These are phyloP conservation scores for Callaeas wilsoni DNA, from an alignment of 2,113 vertebrate species.

Conservation along the genomic window DNA sequence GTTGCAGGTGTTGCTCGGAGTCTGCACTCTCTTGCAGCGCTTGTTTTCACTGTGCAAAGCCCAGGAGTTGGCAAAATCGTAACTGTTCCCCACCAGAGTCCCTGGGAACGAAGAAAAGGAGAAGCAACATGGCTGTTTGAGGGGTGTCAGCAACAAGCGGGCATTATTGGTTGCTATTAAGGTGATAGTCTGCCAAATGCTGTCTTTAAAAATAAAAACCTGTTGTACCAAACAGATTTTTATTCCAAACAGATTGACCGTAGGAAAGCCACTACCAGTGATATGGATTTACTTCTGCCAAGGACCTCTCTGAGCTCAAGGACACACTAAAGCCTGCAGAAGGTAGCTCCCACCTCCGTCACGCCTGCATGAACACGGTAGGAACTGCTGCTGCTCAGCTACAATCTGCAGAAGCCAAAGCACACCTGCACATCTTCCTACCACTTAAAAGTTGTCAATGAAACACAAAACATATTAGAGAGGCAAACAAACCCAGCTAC, in stretches of 20 bases:
- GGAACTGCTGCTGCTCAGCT: neutral
- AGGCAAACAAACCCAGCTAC: neutral
- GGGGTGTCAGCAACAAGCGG: neutral
- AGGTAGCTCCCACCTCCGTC: neutral
- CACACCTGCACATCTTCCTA: neutral
- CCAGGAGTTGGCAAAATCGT: slow-evolving; percentile 97
- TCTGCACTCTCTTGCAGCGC: slow-evolving; percentile 76
- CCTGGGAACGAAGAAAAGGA: slow-evolving; percentile 69
- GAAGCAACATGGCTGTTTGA: neutral
- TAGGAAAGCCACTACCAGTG: neutral
- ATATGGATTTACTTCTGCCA: neutral
- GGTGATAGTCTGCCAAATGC: neutral
- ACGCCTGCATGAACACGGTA: neutral
- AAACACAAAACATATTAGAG: neutral
- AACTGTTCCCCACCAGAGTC: slow-evolving; percentile 80
- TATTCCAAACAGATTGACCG: neutral
- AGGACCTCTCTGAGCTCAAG: neutral
- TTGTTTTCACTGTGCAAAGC: slow-evolving; percentile 80
- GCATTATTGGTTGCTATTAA: neutral
- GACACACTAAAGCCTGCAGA: neutral
- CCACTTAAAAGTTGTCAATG: neutral
- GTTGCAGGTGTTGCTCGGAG: slow-evolving; percentile 80
- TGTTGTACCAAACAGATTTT: neutral
- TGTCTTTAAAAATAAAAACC: neutral
- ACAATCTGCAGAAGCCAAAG: neutral